Conservation (phyloP, 2,888 invertebrate genomes). For the Drosophila borealis region DNA sequence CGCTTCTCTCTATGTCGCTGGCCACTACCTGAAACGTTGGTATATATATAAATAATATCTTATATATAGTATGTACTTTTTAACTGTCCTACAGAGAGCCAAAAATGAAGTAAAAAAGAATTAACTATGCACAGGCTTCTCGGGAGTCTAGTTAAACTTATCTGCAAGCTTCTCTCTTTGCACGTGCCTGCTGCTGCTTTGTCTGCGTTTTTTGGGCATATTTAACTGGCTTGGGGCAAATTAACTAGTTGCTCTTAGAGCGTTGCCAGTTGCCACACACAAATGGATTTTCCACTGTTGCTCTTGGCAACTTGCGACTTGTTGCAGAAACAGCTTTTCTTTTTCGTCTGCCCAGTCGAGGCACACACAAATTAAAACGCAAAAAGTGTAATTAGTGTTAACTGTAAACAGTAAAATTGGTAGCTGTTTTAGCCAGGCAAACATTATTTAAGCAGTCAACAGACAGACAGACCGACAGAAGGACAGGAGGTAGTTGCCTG, state of each 20-base stretch:
- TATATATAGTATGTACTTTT: no score
- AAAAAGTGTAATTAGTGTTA: conserved; percentile 67
- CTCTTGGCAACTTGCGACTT: conserved; percentile 38
- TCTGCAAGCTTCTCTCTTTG: neutral
- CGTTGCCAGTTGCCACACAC: conserved; percentile 9
- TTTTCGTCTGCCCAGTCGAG: conserved; percentile 26
- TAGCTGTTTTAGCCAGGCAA: conserved; percentile 31
- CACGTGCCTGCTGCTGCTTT: neutral
- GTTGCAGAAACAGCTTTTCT: conserved; percentile 41
- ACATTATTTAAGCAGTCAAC: conserved; percentile 48
- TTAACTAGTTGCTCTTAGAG: conserved; percentile 24
- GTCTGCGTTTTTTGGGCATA: conserved; percentile 1
- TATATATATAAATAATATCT: no score
- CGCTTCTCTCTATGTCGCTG: neutral
- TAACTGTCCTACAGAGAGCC: no score
- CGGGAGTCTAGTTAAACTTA: neutral
- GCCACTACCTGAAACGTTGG: no score
- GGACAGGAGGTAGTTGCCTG: conserved; percentile 1
- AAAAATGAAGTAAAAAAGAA: no score
- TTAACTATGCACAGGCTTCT: no score
- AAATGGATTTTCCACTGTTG: conserved; percentile 23
- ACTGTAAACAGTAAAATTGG: conserved; percentile 25
- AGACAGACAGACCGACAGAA: neutral
- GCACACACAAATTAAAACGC: conserved; percentile 61
- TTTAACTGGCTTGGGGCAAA: conserved; percentile 9